Base-by-base conservation (phyloP, 2,888 invertebrate species). In the Belgica antarctica region DNA sequence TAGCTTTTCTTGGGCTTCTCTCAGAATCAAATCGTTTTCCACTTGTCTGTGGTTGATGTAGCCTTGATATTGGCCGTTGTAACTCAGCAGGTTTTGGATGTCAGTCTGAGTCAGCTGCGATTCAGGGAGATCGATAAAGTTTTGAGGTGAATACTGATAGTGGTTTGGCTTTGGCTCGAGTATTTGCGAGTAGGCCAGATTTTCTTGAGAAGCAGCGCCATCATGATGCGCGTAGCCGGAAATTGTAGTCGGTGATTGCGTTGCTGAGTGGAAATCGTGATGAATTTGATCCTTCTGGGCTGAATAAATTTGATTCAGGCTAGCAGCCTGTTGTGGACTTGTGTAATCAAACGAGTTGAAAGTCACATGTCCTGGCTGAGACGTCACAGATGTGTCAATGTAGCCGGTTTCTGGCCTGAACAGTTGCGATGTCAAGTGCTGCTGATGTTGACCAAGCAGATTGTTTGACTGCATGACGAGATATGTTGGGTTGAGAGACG, bases 331-430 rank as follows among this genome's bases (percentile, higher is more conserved):
- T 70, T 78, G 78, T 4, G 78, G 78, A 72, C 82, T 81, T 72
- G 81, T 80, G 73, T 81, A 82, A 73, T 81, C 81, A 74, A 81
- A 82, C 1, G 78, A 77, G n/a, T 81, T 80, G 71, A 74, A 79
- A 61, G 80, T 78, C 1, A 79, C 78, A 52, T 77, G 22, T 7
- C 19, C 17, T 71, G 82, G 78, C 71, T 82, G 82, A 1, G 82
- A 77, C 2, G 79, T 76, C 0, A 79, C 81, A 73, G 80, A 81
- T 68, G 68, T 68, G 34, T 68, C 68, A 17, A 84, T 75, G 72
- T 80, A 83, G 72, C 77, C 75, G n/a, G 81, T 81, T 73, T 83
- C 83, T 8, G 84, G 81, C 75, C 84, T 83, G 73, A 84, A 85
- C 5, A 85, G 76, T 10, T 79, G 77, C 0, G 52, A 17, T 17